Evolutionary conservation across 1,140 invertebrate genomes (phyloP).

Genomic region (Aphaenogaster ashmeadi): DNA sequence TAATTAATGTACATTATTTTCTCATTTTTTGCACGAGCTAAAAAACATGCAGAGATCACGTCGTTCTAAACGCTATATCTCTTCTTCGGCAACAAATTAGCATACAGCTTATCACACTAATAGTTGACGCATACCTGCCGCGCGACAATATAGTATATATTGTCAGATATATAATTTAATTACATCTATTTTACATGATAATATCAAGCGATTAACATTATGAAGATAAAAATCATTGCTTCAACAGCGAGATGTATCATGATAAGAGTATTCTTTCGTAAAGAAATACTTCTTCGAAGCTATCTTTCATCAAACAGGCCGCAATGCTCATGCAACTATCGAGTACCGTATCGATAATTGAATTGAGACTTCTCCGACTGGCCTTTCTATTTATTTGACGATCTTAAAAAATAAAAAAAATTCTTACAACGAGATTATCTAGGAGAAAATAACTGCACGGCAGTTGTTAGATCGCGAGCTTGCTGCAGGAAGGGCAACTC

Average conservation of each 20-base stretch:
- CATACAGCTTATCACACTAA: not conserved
- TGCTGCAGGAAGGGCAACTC: not conserved
- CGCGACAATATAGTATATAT: not conserved
- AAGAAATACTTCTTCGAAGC: not conserved
- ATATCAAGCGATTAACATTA: constrained; percentile 24
- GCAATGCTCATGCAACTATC: not conserved
- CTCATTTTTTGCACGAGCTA: not conserved
- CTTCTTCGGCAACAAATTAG: constrained; percentile 2
- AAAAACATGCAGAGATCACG: not conserved
- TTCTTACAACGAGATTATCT: not conserved
- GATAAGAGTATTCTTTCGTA: constrained; percentile 10
- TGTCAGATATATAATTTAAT: not conserved
- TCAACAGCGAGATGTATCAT: not conserved
- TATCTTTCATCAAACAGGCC: not conserved
- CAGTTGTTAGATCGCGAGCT: not conserved
- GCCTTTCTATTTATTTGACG: not conserved
- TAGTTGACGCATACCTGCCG: not conserved
- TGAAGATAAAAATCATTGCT: not conserved
- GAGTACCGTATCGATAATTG: not conserved
- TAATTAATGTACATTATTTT: not conserved
- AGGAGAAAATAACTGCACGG: not conserved
- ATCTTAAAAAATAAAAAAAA: not conserved
- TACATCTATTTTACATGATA: not conserved
- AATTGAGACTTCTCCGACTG: not conserved
- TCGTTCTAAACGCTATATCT: not conserved